Evolutionary conservation across 2,888 invertebrate genomes (phyloP), one percentile per base, ranked within the genome.

Genomic region (Papilio protenor): DNA sequence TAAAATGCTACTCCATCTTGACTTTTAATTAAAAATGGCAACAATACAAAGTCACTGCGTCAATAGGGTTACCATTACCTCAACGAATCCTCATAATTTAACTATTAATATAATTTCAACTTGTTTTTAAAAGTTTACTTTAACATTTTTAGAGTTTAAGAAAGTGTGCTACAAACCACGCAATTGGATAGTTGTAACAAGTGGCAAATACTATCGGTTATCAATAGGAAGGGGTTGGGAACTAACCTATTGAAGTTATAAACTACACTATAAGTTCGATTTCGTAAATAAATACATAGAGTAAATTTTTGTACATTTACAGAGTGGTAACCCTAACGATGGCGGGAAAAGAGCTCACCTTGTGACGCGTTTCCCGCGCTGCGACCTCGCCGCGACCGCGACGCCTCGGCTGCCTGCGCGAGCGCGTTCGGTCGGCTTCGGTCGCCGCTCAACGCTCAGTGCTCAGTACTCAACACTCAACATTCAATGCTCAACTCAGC

Each of bases 311-410:
- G 45, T 45, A 40, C 11, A 75, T 11, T 40, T n/a, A 66, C 23
- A 85, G 85, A 77, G 45, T 74, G 70, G 77, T 77, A 74, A 70
- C 77, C 77, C 77, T 77, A 77, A 40, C 89, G 85, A 86, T 88
- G 91, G 92, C 93, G 92, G 93, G 92, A 92, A 93, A 92, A 91
- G 89, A 91, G 85, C 84, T 92, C 88, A 90, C 94, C 94, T 94
- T 93, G 84, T 92, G 92, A 92, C 92, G 91, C 87, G 91, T 88
- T 93, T 92, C 92, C 93, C 92, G 90, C 89, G 89, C 86, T 82
- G 70, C 87, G 93, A 87, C 94, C 94, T 94, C 94, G 93, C 88
- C 89, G 91, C 91, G 94, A 93, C 93, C 93, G 94, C 91, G 88
- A 92, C 82, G 83, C 83, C 77, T 92, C 91, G 91, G 87, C 77